Base-by-base conservation (phyloP, 1,140 invertebrate genomes). In the Drosophila nigromelanica region DNA sequence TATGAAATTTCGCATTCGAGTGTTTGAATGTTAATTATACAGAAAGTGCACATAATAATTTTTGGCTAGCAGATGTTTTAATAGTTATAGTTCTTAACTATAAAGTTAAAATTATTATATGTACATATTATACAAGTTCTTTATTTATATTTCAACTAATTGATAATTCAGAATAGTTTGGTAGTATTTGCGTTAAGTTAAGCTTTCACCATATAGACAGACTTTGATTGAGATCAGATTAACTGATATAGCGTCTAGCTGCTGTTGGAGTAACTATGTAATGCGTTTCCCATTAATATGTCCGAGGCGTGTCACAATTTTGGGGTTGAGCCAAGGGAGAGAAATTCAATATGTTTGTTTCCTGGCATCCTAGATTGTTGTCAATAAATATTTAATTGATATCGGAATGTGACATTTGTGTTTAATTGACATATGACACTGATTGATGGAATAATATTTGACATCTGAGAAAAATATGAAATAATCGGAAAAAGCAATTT, bases 301-400 rank as follows among this genome's bases (percentile, higher is more conserved):
- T 27, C 12, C 11, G 8, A 5, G 37, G n/a, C 5, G 10, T 56
- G 10, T 24, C 7, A 35, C 11, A 39, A 8, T 33, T 43, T 21
- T 63, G 30, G 39, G 30, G 48, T 43, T 33, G 39, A 45, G 8
- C 15, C 21, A 40, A 48, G n/a, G 5, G 14, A 54, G 47, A 40
- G 64, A 74, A 78, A 85, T 67, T 68, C 59, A 52, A 72, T 83
- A 68, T 66, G 24, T 42, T 73, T 67, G 54, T 67, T 27, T 21
- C 4, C 45, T 78, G 55, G 21, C 61, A 47, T 43, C 24, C 15
- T 35, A 48, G 62, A 73, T 63, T 74, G 58, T 59, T 50, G 48
- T 68, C 66, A 75, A 85, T 81, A 81, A 86, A 81, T 75, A 72
- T 75, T 87, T 85, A 85, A 85, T 87, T 87, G 74, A 81, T 78